Evolutionary conservation across 64 coral and sea anemone genomes (phyloP).

Genomic region (Montipora sp.): DNA sequence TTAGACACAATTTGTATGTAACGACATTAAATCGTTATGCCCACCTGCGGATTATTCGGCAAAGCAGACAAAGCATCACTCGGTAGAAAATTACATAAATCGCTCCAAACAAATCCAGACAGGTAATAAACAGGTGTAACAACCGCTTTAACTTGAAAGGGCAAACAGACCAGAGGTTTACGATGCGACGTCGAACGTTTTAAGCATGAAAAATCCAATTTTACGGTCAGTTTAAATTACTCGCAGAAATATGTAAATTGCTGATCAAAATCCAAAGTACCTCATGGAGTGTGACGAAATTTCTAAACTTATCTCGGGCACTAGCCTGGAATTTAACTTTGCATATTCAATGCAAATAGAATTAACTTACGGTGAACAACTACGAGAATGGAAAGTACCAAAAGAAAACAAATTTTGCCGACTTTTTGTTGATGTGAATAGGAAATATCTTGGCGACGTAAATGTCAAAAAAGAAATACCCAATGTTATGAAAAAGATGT

Average conservation of each 20-base stretch:
- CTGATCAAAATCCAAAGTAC: background rate
- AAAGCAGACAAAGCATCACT: slow-evolving; percentile 24
- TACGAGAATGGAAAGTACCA: background rate
- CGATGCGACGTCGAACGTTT: background rate
- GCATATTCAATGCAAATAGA: slow-evolving; percentile 29
- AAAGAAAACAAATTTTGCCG: background rate
- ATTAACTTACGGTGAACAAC: background rate
- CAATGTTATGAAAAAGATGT: background rate
- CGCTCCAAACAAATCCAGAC: background rate
- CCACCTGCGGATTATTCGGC: slow-evolving; percentile 14
- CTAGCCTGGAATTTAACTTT: background rate
- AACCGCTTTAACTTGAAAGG: background rate
- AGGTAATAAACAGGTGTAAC: background rate
- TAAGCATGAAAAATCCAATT: background rate
- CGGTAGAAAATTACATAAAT: background rate
- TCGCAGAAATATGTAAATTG: slow-evolving; percentile 24
- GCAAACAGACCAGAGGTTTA: background rate
- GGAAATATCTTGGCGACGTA: background rate
- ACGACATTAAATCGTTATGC: background rate
- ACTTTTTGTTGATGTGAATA: too few relatives aligned
- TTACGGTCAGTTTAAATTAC: background rate
- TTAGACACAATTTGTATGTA: too few relatives aligned
- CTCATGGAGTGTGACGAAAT: slow-evolving; percentile 23
- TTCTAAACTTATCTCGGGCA: slow-evolving; percentile 11
- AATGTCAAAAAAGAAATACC: background rate